phyloP scores from a whole-genome alignment of 2,113 vertebrate genomes.

The Oxyura jamaicensis region DNA sequence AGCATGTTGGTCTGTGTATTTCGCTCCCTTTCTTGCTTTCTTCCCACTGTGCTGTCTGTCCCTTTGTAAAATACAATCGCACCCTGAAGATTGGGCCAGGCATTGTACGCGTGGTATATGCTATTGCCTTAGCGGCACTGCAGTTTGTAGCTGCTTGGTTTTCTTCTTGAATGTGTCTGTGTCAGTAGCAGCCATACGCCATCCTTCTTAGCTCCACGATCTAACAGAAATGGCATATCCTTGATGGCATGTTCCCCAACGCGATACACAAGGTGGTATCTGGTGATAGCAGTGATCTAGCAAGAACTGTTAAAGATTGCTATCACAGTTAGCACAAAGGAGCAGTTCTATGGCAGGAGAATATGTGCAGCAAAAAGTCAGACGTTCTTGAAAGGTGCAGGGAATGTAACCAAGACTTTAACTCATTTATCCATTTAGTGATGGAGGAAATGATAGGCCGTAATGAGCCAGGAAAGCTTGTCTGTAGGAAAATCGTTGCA shows the following conservation, averaged over 20 bases:
- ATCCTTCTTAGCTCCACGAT: background rate
- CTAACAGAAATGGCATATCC: background rate
- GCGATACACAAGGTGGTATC: background rate
- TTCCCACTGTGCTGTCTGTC: background rate
- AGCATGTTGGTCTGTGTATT: background rate
- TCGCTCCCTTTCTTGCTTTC: rapidly evolving
- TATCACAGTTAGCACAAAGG: background rate
- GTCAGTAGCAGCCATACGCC: background rate
- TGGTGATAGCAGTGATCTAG: background rate
- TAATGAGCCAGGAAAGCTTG: constrained; percentile 29
- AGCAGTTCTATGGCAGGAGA: background rate
- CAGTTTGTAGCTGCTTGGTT: background rate
- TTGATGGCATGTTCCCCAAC: background rate
- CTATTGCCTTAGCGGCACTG: background rate
- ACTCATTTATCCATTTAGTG: background rate
- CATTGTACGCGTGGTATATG: rapidly evolving
- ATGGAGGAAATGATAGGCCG: background rate
- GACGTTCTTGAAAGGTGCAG: background rate
- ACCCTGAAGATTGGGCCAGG: background rate
- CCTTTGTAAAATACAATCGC: background rate
- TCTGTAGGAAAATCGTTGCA: constrained; percentile 14
- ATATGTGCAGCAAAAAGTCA: background rate
- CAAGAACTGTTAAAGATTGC: background rate
- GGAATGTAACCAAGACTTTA: background rate
- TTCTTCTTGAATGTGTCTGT: background rate